A percentile compares a stretch with the other conserved stretches of the same genome.
These are phyloP conservation scores for Ascidia mentula DNA, from an alignment of 23 tunicate genomes.

Conservation along the genomic window DNA sequence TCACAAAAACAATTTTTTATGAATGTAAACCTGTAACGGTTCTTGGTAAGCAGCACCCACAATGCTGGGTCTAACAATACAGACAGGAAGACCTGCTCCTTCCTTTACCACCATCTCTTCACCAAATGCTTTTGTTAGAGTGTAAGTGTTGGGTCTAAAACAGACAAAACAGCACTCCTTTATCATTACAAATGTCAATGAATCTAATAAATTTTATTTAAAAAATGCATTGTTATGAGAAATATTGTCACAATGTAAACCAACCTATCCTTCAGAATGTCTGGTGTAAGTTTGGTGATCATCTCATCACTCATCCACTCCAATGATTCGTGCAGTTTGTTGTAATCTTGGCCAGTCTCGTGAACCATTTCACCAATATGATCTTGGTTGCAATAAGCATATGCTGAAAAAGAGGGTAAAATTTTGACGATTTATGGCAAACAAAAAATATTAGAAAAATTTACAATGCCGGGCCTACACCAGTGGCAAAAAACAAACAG, in stretches of 20 bases:
- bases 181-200: no score
- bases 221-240: no score
- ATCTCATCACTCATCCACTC: slow-evolving; percentile 93
- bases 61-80: slow-evolving; percentile 77
- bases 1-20: no score
- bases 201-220: no score
- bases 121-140: slow-evolving; percentile 79
- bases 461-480: background rate
- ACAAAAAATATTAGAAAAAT: background rate
- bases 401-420: slow-evolving; percentile 42
- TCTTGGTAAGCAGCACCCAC: slow-evolving; percentile 68
- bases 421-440: background rate
- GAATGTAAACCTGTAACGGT: slow-evolving; percentile 48
- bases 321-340: slow-evolving; percentile 60
- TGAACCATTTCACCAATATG: slow-evolving; percentile 68
- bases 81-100: slow-evolving; percentile 64
- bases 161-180: no score
- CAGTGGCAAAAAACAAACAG: background rate
- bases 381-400: slow-evolving; percentile 79
- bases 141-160: slow-evolving; percentile 75
- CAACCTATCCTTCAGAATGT: slow-evolving; percentile 69
- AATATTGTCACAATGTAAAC: no score
- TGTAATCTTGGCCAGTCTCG: slow-evolving; percentile 63
- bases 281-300: slow-evolving; percentile 82
- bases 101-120: slow-evolving; percentile 76